phyloP scores from a whole-genome alignment of 2,797 vertebrate genomes.

The Eurystomus glaucurus region DNA sequence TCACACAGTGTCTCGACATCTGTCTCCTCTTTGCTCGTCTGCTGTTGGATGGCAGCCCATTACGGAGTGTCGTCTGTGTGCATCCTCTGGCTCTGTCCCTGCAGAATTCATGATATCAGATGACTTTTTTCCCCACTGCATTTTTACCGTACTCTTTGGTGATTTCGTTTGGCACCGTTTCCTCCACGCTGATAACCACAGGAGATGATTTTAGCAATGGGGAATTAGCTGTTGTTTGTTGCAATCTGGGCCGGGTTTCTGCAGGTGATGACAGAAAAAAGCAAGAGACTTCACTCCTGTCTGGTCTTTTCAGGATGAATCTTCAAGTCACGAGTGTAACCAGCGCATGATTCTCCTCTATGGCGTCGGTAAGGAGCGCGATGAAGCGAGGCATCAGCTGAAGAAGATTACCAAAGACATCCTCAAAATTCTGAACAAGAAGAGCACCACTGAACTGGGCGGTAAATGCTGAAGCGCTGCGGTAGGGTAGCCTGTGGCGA shows the following conservation, averaged over 20 bases:
- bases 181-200: neutral
- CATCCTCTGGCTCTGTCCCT: fast-evolving
- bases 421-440: constrained; percentile 82
- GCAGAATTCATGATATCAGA: fast-evolving
- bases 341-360: constrained; percentile 82
- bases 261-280: neutral
- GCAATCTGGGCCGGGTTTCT: neutral
- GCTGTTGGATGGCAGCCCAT: neutral
- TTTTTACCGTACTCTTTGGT: neutral
- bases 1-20: neutral
- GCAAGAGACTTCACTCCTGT: neutral
- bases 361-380: constrained; percentile 79
- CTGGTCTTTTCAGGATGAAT: constrained; percentile 81
- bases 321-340: constrained; percentile 82
- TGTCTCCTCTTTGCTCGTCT: neutral
- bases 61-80: fast-evolving
- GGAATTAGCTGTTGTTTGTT: too few species aligned
- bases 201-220: neutral
- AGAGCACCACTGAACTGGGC: constrained; percentile 73
- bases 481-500: fast-evolving
- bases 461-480: constrained; percentile 37
- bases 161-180: neutral
- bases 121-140: neutral
- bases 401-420: constrained; percentile 85
- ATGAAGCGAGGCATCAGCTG: constrained; percentile 80